phyloP scores from a whole-genome alignment of 2,113 vertebrate species.

The Heptranchias perlo region DNA sequence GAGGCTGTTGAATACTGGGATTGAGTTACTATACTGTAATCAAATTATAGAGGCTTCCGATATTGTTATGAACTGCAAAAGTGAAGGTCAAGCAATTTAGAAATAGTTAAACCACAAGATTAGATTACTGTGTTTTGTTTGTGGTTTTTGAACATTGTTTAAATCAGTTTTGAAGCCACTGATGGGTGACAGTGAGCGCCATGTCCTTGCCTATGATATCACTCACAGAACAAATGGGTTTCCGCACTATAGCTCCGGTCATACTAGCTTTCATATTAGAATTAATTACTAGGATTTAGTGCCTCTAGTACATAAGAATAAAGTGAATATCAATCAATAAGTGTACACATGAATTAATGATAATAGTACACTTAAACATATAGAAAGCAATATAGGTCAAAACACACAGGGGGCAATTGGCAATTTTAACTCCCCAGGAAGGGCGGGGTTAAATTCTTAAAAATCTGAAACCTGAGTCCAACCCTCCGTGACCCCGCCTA shows the following conservation, averaged over 20 bases:
- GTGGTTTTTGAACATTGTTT: background rate
- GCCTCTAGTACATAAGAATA: background rate
- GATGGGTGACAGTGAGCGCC: background rate
- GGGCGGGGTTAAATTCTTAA: no score
- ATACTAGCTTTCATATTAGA: background rate
- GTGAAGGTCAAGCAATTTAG: background rate
- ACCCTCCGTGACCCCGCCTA: no score
- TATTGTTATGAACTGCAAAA: background rate
- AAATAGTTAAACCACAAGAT: background rate
- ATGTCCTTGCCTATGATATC: background rate
- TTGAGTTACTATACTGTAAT: background rate
- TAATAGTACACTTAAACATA: background rate
- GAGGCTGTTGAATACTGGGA: background rate
- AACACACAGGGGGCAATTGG: no score
- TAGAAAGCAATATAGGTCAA: background rate
- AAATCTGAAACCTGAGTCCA: no score
- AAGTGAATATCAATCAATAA: background rate
- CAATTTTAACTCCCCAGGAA: no score
- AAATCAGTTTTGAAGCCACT: background rate
- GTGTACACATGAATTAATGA: background rate
- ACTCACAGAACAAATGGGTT: background rate
- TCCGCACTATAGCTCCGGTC: background rate
- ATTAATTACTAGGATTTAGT: background rate
- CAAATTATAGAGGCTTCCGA: background rate
- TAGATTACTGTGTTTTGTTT: background rate